A percentile compares a stretch with the other conserved stretches of the same genome.
Conservation (phyloP, 2,888 invertebrate genomes). For the Bugulina stolonifera region DNA sequence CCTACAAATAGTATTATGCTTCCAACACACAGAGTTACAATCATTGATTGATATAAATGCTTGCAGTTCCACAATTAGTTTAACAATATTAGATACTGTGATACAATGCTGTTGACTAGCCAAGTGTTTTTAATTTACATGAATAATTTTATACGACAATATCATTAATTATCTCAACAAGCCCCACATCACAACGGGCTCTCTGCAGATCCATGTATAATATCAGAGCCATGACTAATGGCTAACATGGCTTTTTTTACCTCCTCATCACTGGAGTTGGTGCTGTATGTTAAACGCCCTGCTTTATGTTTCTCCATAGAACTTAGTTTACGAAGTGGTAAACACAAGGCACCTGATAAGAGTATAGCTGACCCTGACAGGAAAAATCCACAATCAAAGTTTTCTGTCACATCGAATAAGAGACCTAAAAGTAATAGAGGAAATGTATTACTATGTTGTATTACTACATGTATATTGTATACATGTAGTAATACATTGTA, state of each 20-base stretch:
- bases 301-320: slow-evolving; percentile 29
- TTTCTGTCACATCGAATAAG: slow-evolving; percentile 32
- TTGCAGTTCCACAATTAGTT: too few species aligned
- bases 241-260: slow-evolving; percentile 11
- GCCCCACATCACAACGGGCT: slow-evolving; percentile 7
- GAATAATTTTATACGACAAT: too few species aligned
- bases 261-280: not conserved
- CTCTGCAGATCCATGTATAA: not conserved
- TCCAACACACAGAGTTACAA: too few species aligned
- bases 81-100: too few species aligned
- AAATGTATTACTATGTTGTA: too few species aligned
- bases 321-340: slow-evolving; percentile 34
- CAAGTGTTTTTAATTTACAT: too few species aligned
- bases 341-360: slow-evolving; percentile 36
- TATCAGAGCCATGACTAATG: too few species aligned
- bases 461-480: too few species aligned
- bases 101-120: too few species aligned
- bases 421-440: slow-evolving; percentile 31
- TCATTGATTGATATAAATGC: too few species aligned
- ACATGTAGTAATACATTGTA: not conserved
- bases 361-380: slow-evolving; percentile 35
- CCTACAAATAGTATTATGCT: too few species aligned
- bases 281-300: not conserved
- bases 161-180: too few species aligned
- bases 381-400: slow-evolving; percentile 35